Evolutionary conservation across 1,140 invertebrate genomes (phyloP), one percentile per base, ranked within the genome.

Genomic region (Heliconius congener): DNA sequence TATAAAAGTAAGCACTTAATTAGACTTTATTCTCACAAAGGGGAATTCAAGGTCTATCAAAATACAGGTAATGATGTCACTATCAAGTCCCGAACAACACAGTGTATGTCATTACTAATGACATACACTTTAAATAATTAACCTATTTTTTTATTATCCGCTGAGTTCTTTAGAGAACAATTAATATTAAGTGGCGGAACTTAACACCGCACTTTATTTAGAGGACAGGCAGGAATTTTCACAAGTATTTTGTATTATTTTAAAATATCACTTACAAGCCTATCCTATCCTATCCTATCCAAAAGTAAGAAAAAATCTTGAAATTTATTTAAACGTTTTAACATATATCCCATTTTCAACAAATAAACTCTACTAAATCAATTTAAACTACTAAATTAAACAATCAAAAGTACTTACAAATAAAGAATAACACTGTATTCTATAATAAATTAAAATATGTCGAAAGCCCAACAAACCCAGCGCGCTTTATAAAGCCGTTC

Each of bases 41-140:
- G 23, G 19, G 11, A 57, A 23, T 55, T 57, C 55, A 57, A 57
- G 55, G 55, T 57, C 19, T 57, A 57, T 30, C 9, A 30, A 66
- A 66, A 66, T 66, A 66, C 23, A 30, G 60, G 60, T 30, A 66
- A 66, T 18, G 27, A 66, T 30, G 60, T 66, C 60, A 66, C 60
- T 66, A n/a, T 66, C 4, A 16, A 66, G 27, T 66, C 27, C 27
- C 60, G 60, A 30, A 66, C 60, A 18, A n/a, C n/a, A n/a, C n/a
- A n/a, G n/a, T n/a, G n/a, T n/a, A n/a, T n/a, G n/a, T n/a, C n/a
- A n/a, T n/a, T n/a, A n/a, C n/a, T 66, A 66, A 66, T 30, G 23
- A 66, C 60, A n/a, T 66, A 66, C 27, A 66, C n/a, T 66, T 66
- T 27, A 66, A 66, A 27, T 30, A 66, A 30, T 66, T 57, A 23